Evolutionary conservation across 92 coral and sea anemone species (phyloP).

Genomic region (Scolanthus callimorphus): DNA sequence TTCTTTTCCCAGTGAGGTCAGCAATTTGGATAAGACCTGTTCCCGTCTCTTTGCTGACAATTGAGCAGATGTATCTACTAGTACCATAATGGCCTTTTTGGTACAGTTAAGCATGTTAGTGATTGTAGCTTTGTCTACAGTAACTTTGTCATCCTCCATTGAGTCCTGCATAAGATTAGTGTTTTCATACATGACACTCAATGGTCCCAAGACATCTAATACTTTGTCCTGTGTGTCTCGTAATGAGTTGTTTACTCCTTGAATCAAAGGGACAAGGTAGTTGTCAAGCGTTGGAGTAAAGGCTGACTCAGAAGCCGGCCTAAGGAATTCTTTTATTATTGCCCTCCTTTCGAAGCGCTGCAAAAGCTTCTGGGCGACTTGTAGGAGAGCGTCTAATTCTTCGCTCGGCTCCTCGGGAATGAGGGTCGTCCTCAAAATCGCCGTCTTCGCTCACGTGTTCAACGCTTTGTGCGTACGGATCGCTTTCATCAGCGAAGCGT

Average conservation of each 20-base stretch:
- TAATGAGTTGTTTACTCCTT: conserved; percentile 26
- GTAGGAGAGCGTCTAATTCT: conserved; percentile 22
- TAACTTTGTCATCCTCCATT: no score
- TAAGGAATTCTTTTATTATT: conserved; percentile 27
- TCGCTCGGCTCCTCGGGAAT: conserved; percentile 49
- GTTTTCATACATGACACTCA: conserved; percentile 34
- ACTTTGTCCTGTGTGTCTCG: conserved; percentile 39
- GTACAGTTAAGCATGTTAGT: conserved; percentile 9
- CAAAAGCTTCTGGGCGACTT: conserved; percentile 18
- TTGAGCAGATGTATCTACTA: conserved; percentile 24
- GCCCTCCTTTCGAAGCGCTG: conserved; percentile 47
- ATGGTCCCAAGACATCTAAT: conserved; percentile 37
- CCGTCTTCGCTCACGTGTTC: conserved; percentile 5
- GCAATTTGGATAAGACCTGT: conserved; percentile 23
- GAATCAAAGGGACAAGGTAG: conserved; percentile 29
- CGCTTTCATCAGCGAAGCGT: no score
- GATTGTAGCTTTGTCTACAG: conserved; percentile 7
- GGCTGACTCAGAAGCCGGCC: conserved; percentile 35
- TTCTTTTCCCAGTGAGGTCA: conserved; percentile 22
- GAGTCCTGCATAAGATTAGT: neutral
- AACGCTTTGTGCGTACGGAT: neutral
- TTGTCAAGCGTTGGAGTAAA: conserved; percentile 34
- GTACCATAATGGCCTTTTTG: conserved; percentile 28
- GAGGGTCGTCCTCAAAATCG: conserved; percentile 26
- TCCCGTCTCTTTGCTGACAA: conserved; percentile 29